Evolutionary conservation across 2,888 invertebrate species (phyloP).

Genomic region (Papilio demoleus): DNA sequence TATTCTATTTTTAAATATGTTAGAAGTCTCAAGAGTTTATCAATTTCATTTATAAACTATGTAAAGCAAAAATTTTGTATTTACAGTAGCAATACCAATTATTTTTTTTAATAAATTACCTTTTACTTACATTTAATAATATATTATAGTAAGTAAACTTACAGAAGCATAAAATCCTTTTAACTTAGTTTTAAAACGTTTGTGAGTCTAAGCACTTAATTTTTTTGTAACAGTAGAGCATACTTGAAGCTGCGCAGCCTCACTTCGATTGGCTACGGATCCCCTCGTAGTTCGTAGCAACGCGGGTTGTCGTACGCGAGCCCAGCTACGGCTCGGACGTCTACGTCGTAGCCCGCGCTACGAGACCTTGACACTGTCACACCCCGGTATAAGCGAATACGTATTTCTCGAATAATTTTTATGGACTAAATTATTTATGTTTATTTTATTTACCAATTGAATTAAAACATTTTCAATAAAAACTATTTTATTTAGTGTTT

Average conservation of each 20-base stretch:
- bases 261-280: slow-evolving; percentile 81
- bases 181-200: not conserved
- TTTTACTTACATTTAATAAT: too few species aligned
- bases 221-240: slow-evolving; percentile 60
- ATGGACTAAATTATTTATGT: slow-evolving; percentile 41
- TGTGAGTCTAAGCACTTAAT: not conserved
- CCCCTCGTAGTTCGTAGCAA: slow-evolving; percentile 82
- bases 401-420: slow-evolving; percentile 44
- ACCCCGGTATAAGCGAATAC: slow-evolving; percentile 62
- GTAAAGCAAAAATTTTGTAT: too few species aligned
- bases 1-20: slow-evolving; percentile 50
- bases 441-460: not conserved
- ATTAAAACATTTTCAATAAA: slow-evolving; percentile 9
- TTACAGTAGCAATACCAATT: too few species aligned
- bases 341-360: slow-evolving; percentile 64
- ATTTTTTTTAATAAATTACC: too few species aligned
- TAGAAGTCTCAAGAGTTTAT: slow-evolving; percentile 3
- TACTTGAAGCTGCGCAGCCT: slow-evolving; percentile 69
- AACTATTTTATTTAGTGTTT: slow-evolving; percentile 29
- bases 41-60: too few species aligned
- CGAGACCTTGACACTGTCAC: slow-evolving; percentile 73
- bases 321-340: slow-evolving; percentile 78
- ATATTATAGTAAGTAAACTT: too few species aligned
- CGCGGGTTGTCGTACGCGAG: slow-evolving; percentile 80
- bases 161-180: too few species aligned